These are phyloP conservation scores for Tyrannus savana DNA, from an alignment of 2,113 vertebrate species.

Conservation along the genomic window DNA sequence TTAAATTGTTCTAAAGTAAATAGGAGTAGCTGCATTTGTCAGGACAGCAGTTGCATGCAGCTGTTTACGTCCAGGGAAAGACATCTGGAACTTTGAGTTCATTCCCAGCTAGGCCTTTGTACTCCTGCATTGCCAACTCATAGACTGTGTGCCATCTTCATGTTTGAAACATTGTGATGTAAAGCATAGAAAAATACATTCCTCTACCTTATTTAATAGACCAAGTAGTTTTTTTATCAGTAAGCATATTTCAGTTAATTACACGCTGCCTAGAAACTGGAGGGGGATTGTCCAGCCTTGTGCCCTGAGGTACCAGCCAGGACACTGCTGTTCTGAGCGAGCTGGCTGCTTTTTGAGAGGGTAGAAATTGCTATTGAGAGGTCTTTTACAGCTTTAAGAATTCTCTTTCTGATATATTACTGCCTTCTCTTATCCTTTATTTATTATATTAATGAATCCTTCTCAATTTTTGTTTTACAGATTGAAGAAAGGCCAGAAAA, in stretches of 20 bases:
- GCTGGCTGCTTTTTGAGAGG: neutral
- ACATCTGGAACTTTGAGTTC: neutral
- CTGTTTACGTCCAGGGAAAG: neutral
- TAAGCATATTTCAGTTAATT: neutral
- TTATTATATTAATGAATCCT: neutral
- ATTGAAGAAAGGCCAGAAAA: slow-evolving; percentile 82
- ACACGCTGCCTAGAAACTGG: neutral
- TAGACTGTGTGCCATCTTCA: neutral
- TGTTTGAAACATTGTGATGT: neutral
- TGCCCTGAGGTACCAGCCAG: neutral
- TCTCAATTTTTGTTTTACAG: slow-evolving; percentile 35
- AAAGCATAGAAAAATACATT: neutral
- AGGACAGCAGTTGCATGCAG: neutral
- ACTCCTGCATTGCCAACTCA: neutral
- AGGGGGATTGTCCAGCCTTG: neutral
- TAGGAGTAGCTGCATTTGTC: neutral
- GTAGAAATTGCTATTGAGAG: neutral
- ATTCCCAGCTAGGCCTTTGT: neutral
- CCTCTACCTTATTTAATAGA: neutral
- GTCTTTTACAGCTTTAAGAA: neutral
- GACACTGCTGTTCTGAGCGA: neutral
- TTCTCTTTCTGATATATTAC: neutral
- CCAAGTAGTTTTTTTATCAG: neutral
- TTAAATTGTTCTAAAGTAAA: neutral
- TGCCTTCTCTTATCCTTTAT: neutral